Percentiles rank a stretch among this genome's conserved stretches.
These are phyloP conservation scores for Hemicrepidius hirtus DNA, from an alignment of 2,888 invertebrate genomes.

Conservation along the genomic window DNA sequence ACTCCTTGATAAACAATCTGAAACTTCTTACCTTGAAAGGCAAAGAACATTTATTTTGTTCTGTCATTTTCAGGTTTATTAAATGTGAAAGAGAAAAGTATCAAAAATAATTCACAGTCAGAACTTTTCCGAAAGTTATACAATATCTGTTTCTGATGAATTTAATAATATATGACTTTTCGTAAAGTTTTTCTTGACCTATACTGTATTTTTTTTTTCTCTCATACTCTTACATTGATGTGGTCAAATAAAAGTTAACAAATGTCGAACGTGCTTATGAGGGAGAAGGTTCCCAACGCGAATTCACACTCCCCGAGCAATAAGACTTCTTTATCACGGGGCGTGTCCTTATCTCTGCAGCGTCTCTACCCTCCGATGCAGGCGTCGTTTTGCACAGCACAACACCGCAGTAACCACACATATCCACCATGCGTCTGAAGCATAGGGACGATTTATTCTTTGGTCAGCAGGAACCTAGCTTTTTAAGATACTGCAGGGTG, in stretches of 20 bases:
- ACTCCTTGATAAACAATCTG: too few relatives aligned
- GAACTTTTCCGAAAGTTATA: too few relatives aligned
- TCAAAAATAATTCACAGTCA: too few relatives aligned
- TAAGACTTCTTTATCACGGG: conserved; percentile 48
- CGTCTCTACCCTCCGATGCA: conserved; percentile 39
- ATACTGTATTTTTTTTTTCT: not conserved
- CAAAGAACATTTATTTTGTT: too few relatives aligned
- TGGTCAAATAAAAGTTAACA: conserved; percentile 47
- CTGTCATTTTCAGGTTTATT: too few relatives aligned
- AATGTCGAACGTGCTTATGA: conserved; percentile 45
- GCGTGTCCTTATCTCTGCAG: conserved; percentile 45
- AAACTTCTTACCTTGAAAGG: too few relatives aligned
- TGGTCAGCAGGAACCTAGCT: not conserved
- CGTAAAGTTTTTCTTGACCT: too few relatives aligned
- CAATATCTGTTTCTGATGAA: too few relatives aligned
- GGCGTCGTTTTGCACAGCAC: conserved; percentile 38
- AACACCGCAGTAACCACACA: conserved; percentile 41
- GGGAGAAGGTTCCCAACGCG: conserved; percentile 28
- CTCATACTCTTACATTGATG: conserved; percentile 17
- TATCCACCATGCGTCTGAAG: conserved; percentile 12
- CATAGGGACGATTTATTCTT: conserved; percentile 32
- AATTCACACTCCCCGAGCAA: conserved; percentile 45
- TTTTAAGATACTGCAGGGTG: conserved; percentile 36
- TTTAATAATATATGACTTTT: too few relatives aligned
- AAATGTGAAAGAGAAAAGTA: too few relatives aligned